phyloP scores from a whole-genome alignment of 2,888 invertebrate genomes.

The Caenorhabditis afra region DNA sequence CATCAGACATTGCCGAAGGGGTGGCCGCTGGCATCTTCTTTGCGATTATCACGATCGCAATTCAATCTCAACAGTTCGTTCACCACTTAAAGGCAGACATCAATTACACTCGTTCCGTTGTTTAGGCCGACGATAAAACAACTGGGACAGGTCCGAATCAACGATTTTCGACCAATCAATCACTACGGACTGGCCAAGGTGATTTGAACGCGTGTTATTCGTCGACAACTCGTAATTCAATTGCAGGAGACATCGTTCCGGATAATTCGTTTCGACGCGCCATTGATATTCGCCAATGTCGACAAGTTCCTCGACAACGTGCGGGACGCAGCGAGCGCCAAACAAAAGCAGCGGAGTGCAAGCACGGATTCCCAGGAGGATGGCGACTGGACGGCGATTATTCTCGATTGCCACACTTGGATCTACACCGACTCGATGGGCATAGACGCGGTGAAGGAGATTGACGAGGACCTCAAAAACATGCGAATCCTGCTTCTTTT shows the following conservation, averaged over 20 bases:
- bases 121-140: slow-evolving; percentile 53
- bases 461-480: slow-evolving; percentile 60
- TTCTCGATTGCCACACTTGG: slow-evolving; percentile 72
- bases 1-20: slow-evolving; percentile 88
- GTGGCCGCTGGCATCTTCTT: slow-evolving; percentile 87
- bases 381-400: slow-evolving; percentile 54
- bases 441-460: slow-evolving; percentile 69
- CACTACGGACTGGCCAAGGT: slow-evolving; percentile 51
- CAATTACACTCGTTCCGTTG: neutral
- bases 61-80: slow-evolving; percentile 57
- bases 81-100: neutral
- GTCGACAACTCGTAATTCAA: neutral
- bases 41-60: slow-evolving; percentile 86
- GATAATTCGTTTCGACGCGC: slow-evolving; percentile 82
- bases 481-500: slow-evolving; percentile 59
- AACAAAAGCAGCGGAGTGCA: slow-evolving; percentile 6
- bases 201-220: neutral
- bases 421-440: slow-evolving; percentile 75
- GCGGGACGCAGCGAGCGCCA: slow-evolving; percentile 19
- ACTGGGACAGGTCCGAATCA: slow-evolving; percentile 37
- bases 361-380: slow-evolving; percentile 31
- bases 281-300: slow-evolving; percentile 82
- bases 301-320: slow-evolving; percentile 80
- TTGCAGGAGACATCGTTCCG: slow-evolving; percentile 70
- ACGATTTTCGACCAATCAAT: slow-evolving; percentile 42